Evolutionary conservation across 2,113 vertebrate genomes (phyloP).

Genomic region (Python bivittatus): DNA sequence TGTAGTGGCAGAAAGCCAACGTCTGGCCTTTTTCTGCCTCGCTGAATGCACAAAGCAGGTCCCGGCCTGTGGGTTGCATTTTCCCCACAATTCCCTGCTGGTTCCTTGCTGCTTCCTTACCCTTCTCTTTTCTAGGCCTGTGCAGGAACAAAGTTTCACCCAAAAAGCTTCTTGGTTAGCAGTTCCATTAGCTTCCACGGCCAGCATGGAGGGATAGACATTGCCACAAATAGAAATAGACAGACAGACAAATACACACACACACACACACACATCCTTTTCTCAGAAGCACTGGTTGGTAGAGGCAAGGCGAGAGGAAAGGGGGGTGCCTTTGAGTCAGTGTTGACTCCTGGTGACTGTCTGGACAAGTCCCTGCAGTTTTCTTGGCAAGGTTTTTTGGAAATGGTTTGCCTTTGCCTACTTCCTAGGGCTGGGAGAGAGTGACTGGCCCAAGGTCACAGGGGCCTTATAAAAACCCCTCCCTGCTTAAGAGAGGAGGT

Average conservation of each 20-base stretch:
- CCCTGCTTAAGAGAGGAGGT: background rate
- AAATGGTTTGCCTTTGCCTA: background rate
- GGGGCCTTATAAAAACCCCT: conserved; percentile 1
- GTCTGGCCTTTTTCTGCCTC: background rate
- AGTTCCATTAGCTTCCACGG: background rate
- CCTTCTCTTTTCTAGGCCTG: background rate
- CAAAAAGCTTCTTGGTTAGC: background rate
- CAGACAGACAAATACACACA: too few relatives aligned
- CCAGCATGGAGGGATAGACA: background rate
- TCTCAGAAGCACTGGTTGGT: background rate
- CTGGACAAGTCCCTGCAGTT: background rate
- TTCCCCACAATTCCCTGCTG: background rate
- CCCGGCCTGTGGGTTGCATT: background rate
- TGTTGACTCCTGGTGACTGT: background rate
- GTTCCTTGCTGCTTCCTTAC: background rate
- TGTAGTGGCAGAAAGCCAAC: conserved; percentile 3
- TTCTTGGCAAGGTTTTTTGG: background rate
- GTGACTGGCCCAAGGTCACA: background rate
- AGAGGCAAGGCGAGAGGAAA: background rate
- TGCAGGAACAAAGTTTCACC: background rate
- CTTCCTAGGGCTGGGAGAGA: background rate
- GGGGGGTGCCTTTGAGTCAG: background rate
- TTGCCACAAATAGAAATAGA: background rate
- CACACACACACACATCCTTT: background rate
- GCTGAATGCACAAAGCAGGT: conserved; percentile 8